Base-by-base conservation (phyloP, 1,140 invertebrate species). In the Drosophila oshimai region DNA sequence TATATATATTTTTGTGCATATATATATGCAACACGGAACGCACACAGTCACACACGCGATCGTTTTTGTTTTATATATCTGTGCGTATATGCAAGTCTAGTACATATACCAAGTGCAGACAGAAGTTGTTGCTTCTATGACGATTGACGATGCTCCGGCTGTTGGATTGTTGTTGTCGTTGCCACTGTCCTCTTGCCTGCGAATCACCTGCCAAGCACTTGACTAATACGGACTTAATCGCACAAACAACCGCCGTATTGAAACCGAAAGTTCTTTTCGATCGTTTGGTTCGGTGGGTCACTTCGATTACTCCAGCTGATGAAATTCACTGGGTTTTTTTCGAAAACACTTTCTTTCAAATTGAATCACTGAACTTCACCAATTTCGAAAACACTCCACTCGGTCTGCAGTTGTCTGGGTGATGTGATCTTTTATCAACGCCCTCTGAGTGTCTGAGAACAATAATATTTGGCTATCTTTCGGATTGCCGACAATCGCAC, bases 221-320 rank as follows among this genome's bases (percentile, higher is more conserved):
- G 50, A 71, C 53, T 64, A 26, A 39, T 50, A 24, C 20, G 53
- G 24, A 24, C 12, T 57, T 74, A 50, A 74, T 80, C 53, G 53
- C 69, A 36, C 49, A 20, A 42, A n/a, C n/a, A n/a, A n/a, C n/a
- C n/a, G n/a, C 37, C 45, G 26, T 10, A 61, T 61, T 61, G 55
- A 74, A 74, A 81, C 34, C 67, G 78, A 80, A 83, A 83, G 73
- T 83, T 73, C 77, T 81, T 80, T 57, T 31, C 10, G 12, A 22
- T 58, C 57, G 26, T 26, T 28, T 55, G 50, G 49, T n/a, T 54
- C 26, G 51, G 51, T 33, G 51, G 36, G 26, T 33, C 58, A 62
- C 58, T 62, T 26, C 28, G 12, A 20, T 65, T 64, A 31, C 61
- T 34, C 13, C 64, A 54, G 28, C 64, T 68, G 39, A 42, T 68